phyloP scores from a whole-genome alignment of 2,888 invertebrate genomes.

The Temnothorax unifasciatus region DNA sequence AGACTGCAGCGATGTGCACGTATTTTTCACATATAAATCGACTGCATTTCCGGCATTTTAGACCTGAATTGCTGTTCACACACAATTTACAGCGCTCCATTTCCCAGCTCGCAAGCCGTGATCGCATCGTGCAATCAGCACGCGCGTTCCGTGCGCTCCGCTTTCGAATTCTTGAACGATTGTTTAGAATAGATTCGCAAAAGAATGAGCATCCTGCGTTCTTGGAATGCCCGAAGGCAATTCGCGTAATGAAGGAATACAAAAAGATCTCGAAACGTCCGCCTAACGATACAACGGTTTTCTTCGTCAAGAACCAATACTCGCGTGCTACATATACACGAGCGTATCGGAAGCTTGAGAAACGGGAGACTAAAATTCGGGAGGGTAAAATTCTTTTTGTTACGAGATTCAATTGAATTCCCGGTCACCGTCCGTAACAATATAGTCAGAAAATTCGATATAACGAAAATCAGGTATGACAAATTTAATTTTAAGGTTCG shows the following conservation, averaged over 20 bases:
- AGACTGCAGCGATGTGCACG: conserved; percentile 5
- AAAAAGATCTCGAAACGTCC: conserved; percentile 20
- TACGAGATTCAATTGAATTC: conserved; percentile 34
- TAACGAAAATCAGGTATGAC: conserved; percentile 56
- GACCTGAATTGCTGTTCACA: conserved; percentile 53
- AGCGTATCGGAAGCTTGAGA: not conserved
- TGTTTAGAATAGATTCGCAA: conserved; percentile 35
- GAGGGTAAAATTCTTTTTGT: conserved; percentile 25
- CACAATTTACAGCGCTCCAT: conserved; percentile 56
- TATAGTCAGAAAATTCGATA: conserved; percentile 45
- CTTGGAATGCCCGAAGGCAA: conserved; percentile 14
- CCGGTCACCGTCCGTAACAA: conserved; percentile 31
- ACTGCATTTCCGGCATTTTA: conserved; percentile 53
- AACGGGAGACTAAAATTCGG: conserved; percentile 29
- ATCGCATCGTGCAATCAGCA: conserved; percentile 56
- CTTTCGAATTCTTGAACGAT: conserved; percentile 50
- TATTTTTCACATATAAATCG: conserved; percentile 51
- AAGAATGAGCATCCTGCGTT: conserved; percentile 35
- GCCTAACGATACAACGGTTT: conserved; percentile 10
- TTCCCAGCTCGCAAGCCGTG: conserved; percentile 28
- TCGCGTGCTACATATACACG: not conserved
- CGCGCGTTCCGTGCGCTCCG: conserved; percentile 51
- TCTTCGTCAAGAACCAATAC: not conserved
- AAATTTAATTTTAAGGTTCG: conserved; percentile 54
- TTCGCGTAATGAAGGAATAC: conserved; percentile 39